Percentiles rank a stretch among this genome's conserved stretches.
Evolutionary conservation across 2,113 vertebrate genomes (phyloP).

Genomic region (Dinomys branickii): DNA sequence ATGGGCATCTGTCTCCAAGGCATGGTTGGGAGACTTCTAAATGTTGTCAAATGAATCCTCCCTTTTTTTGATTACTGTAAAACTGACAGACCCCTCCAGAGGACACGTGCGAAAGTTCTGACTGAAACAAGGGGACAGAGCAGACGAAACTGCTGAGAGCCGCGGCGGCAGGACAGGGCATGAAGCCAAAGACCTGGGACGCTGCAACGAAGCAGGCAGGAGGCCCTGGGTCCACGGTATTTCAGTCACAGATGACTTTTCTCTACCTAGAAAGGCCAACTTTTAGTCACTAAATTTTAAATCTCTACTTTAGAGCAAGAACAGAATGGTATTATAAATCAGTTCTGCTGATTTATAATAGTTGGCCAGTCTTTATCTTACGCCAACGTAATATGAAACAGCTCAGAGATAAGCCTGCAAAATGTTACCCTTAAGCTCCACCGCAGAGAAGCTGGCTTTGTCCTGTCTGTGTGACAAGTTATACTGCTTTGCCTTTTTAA

Average conservation of each 20-base stretch:
- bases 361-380: conserved; percentile 34
- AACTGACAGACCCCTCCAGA: neutral
- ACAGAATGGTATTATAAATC: neutral
- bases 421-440: neutral
- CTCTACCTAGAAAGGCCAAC: conserved; percentile 17
- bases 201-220: neutral
- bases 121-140: neutral
- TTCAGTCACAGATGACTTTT: neutral
- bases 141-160: neutral
- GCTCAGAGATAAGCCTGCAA: neutral
- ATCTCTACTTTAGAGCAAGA: conserved; percentile 3
- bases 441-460: neutral
- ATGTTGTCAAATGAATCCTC: neutral
- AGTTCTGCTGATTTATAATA: conserved; percentile 43
- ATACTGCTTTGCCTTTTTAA: conserved; percentile 26
- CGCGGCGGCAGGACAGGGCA: neutral
- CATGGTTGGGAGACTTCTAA: neutral
- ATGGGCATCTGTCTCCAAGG: neutral
- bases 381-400: neutral
- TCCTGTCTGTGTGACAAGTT: conserved; percentile 30
- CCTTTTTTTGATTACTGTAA: neutral
- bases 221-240: neutral
- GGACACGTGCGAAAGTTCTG: neutral
- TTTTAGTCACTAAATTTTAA: conserved; percentile 29
- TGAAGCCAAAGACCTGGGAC: neutral